Percentiles rank a stretch among this genome's conserved stretches.
Conservation (phyloP, 1,140 invertebrate species). For the Oedothorax gibbosus region DNA sequence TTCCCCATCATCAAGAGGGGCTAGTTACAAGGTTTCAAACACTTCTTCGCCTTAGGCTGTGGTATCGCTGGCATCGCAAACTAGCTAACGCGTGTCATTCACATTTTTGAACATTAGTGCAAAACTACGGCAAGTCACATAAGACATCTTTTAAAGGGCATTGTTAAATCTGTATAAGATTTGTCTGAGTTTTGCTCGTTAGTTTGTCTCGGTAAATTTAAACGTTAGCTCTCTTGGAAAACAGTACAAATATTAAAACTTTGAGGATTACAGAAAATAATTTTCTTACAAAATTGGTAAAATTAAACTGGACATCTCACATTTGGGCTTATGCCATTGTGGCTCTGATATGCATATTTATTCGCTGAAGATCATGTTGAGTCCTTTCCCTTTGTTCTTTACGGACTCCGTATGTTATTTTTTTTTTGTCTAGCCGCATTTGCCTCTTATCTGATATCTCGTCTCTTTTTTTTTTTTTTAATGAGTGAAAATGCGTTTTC, state of each 20-base stretch:
- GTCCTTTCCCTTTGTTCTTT: conserved; percentile 17
- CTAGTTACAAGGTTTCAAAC: conserved; percentile 39
- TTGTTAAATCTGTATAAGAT: too few species aligned
- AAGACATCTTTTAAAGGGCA: too few species aligned
- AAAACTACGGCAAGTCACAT: too few species aligned
- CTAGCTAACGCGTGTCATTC: conserved; percentile 31
- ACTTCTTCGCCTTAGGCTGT: conserved; percentile 33
- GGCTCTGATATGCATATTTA: too few species aligned
- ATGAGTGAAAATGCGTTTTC: conserved; percentile 7
- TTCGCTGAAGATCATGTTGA: not conserved
- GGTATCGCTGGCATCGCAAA: conserved; percentile 3
- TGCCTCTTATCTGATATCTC: conserved; percentile 5
- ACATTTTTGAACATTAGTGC: not conserved
- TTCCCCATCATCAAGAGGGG: conserved; percentile 1
- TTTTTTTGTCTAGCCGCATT: not conserved
- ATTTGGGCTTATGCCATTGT: too few species aligned
- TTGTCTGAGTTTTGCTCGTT: too few species aligned
- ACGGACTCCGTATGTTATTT: not conserved
- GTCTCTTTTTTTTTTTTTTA: not conserved
- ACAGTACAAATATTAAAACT: too few species aligned
- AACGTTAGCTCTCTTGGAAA: too few species aligned
- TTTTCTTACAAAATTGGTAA: too few species aligned
- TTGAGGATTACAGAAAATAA: too few species aligned
- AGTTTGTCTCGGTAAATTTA: too few species aligned
- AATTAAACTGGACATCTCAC: too few species aligned